Evolutionary conservation across 1,140 invertebrate species (phyloP).

Genomic region (Monomorium pharaonis): DNA sequence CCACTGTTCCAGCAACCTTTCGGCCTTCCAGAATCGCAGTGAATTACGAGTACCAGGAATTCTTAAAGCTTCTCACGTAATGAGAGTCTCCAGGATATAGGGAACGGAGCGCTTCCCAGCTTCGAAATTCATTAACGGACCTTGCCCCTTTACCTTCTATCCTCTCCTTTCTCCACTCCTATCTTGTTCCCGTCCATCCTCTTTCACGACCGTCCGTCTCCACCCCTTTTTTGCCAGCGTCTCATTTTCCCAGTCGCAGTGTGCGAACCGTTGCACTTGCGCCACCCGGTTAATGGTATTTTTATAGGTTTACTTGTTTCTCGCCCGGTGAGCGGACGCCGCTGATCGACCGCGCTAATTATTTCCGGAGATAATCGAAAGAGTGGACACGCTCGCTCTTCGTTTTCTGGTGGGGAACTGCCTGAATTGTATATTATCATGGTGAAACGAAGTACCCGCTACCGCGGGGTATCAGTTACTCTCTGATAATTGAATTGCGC

Average conservation of each 20-base stretch:
- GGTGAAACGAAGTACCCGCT: neutral
- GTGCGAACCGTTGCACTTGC: constrained; percentile 69
- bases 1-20: constrained; percentile 68
- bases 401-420: constrained; percentile 9
- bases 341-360: constrained; percentile 71
- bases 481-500: constrained; percentile 32
- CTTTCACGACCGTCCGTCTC: neutral
- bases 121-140: constrained; percentile 78
- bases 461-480: neutral
- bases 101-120: constrained; percentile 70
- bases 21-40: constrained; percentile 66
- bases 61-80: constrained; percentile 80
- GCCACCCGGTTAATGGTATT: constrained; percentile 66
- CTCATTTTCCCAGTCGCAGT: constrained; percentile 44
- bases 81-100: constrained; percentile 76
- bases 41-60: constrained; percentile 75
- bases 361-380: constrained; percentile 69
- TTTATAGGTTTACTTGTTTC: constrained; percentile 74
- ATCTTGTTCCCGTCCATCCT: constrained; percentile 10
- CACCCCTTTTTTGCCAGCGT: constrained; percentile 24
- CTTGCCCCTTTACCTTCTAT: constrained; percentile 56
- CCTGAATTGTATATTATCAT: constrained; percentile 39
- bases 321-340: constrained; percentile 56
- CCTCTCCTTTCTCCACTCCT: constrained; percentile 23
- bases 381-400: constrained; percentile 48